These are phyloP conservation scores for Philopedon plagiatum DNA, from an alignment of 2,888 invertebrate genomes.

Conservation along the genomic window DNA sequence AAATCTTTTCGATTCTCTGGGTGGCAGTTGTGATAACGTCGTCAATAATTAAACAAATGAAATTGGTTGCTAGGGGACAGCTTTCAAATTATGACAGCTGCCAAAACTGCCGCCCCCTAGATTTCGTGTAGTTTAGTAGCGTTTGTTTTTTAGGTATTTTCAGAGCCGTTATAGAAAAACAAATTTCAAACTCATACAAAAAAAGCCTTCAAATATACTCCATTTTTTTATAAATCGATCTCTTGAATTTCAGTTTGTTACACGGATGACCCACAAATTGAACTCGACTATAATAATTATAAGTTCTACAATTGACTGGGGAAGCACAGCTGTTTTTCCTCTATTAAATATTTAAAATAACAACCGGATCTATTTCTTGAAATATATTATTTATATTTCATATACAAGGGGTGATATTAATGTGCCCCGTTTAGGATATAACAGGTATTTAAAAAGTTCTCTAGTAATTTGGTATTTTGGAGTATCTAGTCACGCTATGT, in stretches of 20 bases:
- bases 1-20: no score
- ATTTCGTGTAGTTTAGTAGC: no score
- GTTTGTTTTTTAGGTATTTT: no score
- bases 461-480: neutral
- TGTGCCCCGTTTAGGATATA: neutral
- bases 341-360: constrained; percentile 35
- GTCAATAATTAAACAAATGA: no score
- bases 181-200: no score
- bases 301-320: constrained; percentile 49
- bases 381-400: constrained; percentile 11
- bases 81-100: no score
- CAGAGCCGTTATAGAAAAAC: no score
- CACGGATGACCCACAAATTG: constrained; percentile 47
- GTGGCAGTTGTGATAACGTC: no score
- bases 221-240: neutral
- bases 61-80: no score
- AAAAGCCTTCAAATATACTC: no score
- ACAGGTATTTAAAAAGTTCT: constrained; percentile 7
- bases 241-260: neutral
- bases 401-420: constrained; percentile 11
- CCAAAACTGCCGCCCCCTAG: no score
- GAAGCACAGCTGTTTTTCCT: constrained; percentile 54
- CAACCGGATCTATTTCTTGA: constrained; percentile 12
- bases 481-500: no score
- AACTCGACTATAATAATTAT: constrained; percentile 53